These are phyloP conservation scores for Chromoteleia sp. DNA, from an alignment of 2,888 invertebrate genomes.

Conservation along the genomic window DNA sequence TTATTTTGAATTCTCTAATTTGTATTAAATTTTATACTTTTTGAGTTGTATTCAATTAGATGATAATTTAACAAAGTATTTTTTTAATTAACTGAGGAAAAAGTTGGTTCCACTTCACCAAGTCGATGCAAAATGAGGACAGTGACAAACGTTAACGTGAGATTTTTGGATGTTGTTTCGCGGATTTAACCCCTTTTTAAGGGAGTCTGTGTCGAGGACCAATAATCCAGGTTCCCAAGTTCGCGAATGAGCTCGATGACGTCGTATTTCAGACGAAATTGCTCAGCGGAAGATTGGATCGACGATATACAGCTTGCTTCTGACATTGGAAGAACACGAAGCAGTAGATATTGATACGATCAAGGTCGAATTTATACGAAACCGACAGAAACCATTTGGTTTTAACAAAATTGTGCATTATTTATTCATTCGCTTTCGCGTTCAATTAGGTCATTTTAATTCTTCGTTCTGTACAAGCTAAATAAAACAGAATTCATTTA, in stretches of 20 bases:
- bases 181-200: slow-evolving; percentile 79
- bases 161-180: slow-evolving; percentile 68
- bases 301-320: slow-evolving; percentile 83
- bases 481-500: no score
- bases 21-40: no score
- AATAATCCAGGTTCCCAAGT: slow-evolving; percentile 76
- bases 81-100: slow-evolving; percentile 26
- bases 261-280: slow-evolving; percentile 84
- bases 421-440: not conserved
- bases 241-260: slow-evolving; percentile 82
- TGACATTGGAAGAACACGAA: slow-evolving; percentile 74
- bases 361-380: slow-evolving; percentile 61
- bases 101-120: slow-evolving; percentile 5
- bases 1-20: no score
- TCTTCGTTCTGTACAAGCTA: no score
- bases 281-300: slow-evolving; percentile 84
- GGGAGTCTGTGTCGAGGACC: slow-evolving; percentile 72
- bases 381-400: slow-evolving; percentile 11
- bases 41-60: no score
- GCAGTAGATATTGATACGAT: slow-evolving; percentile 73
- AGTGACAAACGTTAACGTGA: slow-evolving; percentile 55
- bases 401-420: slow-evolving; percentile 26
- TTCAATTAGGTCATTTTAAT: no score
- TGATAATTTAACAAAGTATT: no score
- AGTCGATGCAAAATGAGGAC: slow-evolving; percentile 43